Conservation (phyloP, 2,888 invertebrate species). For the Drosophila bunnanda region DNA sequence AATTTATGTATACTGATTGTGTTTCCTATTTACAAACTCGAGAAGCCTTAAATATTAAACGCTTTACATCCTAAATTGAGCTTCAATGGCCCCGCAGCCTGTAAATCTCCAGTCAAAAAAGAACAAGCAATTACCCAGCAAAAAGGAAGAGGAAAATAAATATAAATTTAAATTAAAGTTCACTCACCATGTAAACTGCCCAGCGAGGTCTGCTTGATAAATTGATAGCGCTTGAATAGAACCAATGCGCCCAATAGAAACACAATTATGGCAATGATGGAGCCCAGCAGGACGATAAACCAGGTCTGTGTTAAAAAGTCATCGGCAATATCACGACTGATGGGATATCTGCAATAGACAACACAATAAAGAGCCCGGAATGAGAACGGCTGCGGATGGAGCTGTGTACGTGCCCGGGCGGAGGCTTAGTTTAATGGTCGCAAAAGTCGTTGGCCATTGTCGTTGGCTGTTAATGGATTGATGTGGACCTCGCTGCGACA, state of each 20-base stretch:
- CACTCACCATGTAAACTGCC: slow-evolving; percentile 86
- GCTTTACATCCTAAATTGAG: slow-evolving; percentile 34
- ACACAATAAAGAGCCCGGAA: slow-evolving; percentile 44
- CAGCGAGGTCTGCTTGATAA: slow-evolving; percentile 89
- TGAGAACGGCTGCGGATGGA: slow-evolving; percentile 54
- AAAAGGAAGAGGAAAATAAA: slow-evolving; percentile 25
- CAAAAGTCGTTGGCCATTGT: slow-evolving; percentile 68
- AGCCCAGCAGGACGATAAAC: slow-evolving; percentile 94
- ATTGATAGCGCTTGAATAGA: slow-evolving; percentile 89
- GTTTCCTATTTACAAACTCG: background rate
- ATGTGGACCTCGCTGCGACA: slow-evolving; percentile 62
- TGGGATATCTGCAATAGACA: slow-evolving; percentile 84
- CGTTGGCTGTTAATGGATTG: slow-evolving; percentile 81
- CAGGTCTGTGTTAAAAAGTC: slow-evolving; percentile 94
- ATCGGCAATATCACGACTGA: slow-evolving; percentile 86
- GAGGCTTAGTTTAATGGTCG: slow-evolving; percentile 74
- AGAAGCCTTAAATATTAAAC: slow-evolving; percentile 25
- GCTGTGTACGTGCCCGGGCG: slow-evolving; percentile 64
- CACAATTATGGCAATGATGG: slow-evolving; percentile 93
- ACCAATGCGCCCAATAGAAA: slow-evolving; percentile 93
- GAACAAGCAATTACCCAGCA: slow-evolving; percentile 32
- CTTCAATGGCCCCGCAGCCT: slow-evolving; percentile 43
- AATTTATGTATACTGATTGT: background rate
- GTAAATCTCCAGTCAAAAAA: slow-evolving; percentile 54
- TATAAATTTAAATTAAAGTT: slow-evolving; percentile 51